Conservation (phyloP, 2,888 invertebrate species). For the Nysson spinosus region DNA sequence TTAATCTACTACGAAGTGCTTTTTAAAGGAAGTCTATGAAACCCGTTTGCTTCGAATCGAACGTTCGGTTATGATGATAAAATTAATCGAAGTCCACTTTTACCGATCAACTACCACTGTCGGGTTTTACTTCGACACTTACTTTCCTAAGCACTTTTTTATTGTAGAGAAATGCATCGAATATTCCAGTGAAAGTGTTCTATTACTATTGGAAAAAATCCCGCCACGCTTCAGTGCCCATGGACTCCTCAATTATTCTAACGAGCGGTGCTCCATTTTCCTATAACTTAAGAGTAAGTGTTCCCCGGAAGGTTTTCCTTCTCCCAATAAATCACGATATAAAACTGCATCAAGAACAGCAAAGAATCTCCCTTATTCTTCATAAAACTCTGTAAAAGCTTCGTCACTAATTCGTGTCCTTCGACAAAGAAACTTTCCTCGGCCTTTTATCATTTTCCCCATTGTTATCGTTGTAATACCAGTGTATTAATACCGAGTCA, state of each 20-base stretch:
- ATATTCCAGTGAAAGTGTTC: conserved; percentile 41
- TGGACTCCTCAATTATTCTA: conserved; percentile 32
- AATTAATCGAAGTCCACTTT: too few relatives aligned
- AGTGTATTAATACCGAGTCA: too few relatives aligned
- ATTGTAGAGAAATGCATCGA: conserved; percentile 25
- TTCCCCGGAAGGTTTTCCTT: conserved; percentile 5
- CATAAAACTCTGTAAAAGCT: too few relatives aligned
- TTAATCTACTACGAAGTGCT: too few relatives aligned
- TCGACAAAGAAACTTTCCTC: too few relatives aligned
- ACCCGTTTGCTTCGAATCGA: too few relatives aligned
- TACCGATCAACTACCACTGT: background rate
- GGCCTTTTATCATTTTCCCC: too few relatives aligned
- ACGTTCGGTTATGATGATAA: too few relatives aligned
- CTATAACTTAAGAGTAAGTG: conserved; percentile 15
- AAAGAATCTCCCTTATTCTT: too few relatives aligned
- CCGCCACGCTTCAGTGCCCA: conserved; percentile 27
- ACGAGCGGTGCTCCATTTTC: conserved; percentile 17
- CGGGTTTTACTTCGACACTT: background rate
- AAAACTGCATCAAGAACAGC: background rate
- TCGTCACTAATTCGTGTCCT: too few relatives aligned
- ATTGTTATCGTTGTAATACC: too few relatives aligned
- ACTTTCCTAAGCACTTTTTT: conserved; percentile 19
- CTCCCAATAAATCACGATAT: background rate
- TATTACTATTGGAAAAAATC: conserved; percentile 27
- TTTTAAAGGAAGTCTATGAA: too few relatives aligned